Base-by-base conservation (phyloP, 2,888 invertebrate genomes). In the Scelioninae gen. 2 region DNA sequence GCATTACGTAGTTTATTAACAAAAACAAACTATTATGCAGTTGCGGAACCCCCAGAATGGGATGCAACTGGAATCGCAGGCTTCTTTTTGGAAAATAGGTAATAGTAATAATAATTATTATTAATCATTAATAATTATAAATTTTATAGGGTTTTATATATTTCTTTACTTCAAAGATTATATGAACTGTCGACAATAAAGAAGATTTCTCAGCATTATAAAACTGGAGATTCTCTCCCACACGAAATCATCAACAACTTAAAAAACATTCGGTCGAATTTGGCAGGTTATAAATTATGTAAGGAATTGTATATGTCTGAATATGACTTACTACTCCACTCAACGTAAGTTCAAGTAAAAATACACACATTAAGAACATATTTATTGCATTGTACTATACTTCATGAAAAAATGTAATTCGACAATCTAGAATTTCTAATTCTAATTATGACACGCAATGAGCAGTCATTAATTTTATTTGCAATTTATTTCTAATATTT, bases 51-150 rank as follows among this genome's bases (percentile, higher is more conserved):
- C 0, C 11, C 72, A 2, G 98, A 98, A 87, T 96, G 96, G 96
- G 98, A 98, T 86, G 94, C 95, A 0, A 92, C 94, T 0, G 93
- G 94, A 82, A 91, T 96, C 0, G 92, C 93, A 72, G 92, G 94
- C 0, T 90, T 94, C 79, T 94, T 98, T 60, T 90, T 98, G 90
- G 89, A 90, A 0, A 92, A 93, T 82, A 96, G 95, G 92, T 87
- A 78, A 79, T 13, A 13, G 53, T 9, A 31, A 50, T 43, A 37
- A 48, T n/a, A n/a, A n/a, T n/a, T n/a, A n/a, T n/a, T n/a, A n/a
- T n/a, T n/a, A n/a, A n/a, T n/a, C 19, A 15, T 2, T 31, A 6
- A 6, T 31, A 31, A 31, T 31, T 31, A 9, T 9, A 9, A 9
- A 9, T 25, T 25, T 25, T 4, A 25, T 6, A 25, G 3, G 6